Evolutionary conservation across 2,888 invertebrate genomes (phyloP), one percentile per base, ranked within the genome.

Genomic region (Lissonota sp.): DNA sequence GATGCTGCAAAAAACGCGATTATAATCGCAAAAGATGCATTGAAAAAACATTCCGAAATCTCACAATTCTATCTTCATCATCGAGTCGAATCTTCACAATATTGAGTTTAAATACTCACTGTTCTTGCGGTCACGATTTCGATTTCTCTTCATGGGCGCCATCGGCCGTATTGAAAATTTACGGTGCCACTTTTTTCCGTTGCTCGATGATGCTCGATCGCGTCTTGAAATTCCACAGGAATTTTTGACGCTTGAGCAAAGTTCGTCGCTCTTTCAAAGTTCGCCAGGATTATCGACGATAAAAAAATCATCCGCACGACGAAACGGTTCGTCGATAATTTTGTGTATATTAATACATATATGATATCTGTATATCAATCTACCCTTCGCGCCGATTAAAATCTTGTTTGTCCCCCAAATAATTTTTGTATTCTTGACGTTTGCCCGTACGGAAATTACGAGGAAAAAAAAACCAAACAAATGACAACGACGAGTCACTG

Each of bases 61-160:
- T n/a, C n/a, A n/a, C 26, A 26, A 26, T 26, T n/a, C n/a, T n/a
- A n/a, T n/a, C n/a, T n/a, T n/a, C n/a, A n/a, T n/a, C n/a, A n/a
- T 37, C 26, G 57, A 0, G 8, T 57, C 26, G 37, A 16, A 37
- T n/a, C n/a, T n/a, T n/a, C n/a, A n/a, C n/a, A 5, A 8, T 1
- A 57, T 51, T n/a, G n/a, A n/a, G n/a, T n/a, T n/a, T n/a, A n/a
- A n/a, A n/a, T 42, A 51, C 39, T 81, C 16, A 81, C 81, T 60
- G 60, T 71, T 74, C 37, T 81, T 78, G 26, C 69, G 64, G 42
- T 78, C 81, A 4, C 66, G 70, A 53, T 81, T 81, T 26, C 77
- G 77, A 8, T 81, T 81, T 49, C 62, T 74, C 66, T 81, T 81
- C 77, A 71, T 74, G 60, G 81, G 81, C 74, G 81, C 81, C 81